Base-by-base conservation (phyloP, 2,797 vertebrate genomes). In the Mallotus villosus region DNA sequence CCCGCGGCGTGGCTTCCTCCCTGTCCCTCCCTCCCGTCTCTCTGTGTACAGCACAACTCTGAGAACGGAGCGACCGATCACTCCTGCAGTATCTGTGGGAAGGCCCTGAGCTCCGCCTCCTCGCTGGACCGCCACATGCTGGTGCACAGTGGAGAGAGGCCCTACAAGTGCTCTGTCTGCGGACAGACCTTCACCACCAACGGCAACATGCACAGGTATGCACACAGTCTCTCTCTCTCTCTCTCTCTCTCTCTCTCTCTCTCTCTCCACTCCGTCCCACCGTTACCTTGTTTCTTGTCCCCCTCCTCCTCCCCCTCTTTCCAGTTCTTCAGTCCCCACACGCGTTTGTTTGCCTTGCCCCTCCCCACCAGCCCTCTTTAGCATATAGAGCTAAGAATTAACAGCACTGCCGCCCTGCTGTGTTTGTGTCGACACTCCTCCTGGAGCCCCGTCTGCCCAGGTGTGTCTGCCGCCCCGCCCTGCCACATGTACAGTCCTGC, bases 81-180 rank as follows among this genome's bases (percentile, higher is more conserved):
- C 90, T 95, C 96, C 6, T 99, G 97, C 92, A 98, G 97, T 88
- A 98, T 99, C 93, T 99, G 97, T 32, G 95, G 96, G 77, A 98
- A 98, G 88, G 95, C 96, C 14, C 91, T 99, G 88, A 98, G 97
- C 92, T 99, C 97, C 0, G 97, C 97, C 59, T 98, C 97, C 82
- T 98, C 97, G 59, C 94, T 99, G 68, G 97, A 99, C 91, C 92
- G 97, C 62, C 97, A 99, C 93, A 99, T 99, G 97, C 88, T 99
- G 89, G 97, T 99, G 32, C 97, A 99, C 92, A 98, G 97, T 57
- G 97, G 97, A 8, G 97, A 99, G 91, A 91, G 97, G 72, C 97
- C 97, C 55, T 99, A 99, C 89, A 96, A 95, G 73, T 98, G 97
- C 73, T 85, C 82, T 2, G 88, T 98, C 80, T 99, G 96, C 49